These are phyloP conservation scores for Odocoileus virginianus DNA, from an alignment of 2,113 vertebrate species.

Conservation along the genomic window DNA sequence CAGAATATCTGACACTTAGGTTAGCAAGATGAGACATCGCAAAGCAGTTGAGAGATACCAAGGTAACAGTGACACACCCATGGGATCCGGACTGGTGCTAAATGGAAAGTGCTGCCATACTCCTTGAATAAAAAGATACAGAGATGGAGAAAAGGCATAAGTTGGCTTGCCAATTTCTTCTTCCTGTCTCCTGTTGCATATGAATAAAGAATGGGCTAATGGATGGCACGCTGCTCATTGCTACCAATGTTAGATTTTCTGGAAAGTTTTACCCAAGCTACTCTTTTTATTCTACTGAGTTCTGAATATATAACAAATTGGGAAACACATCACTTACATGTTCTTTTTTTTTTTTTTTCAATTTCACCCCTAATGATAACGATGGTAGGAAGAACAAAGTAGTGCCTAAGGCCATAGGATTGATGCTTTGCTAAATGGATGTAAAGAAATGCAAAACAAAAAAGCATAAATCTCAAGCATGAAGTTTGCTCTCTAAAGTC, in stretches of 20 bases:
- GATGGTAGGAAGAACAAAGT: neutral
- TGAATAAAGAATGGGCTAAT: constrained; percentile 26
- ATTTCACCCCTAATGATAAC: neutral
- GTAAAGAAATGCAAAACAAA: neutral
- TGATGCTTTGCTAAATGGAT: neutral
- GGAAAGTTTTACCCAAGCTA: constrained; percentile 25
- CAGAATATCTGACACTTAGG: neutral
- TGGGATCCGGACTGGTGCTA: neutral
- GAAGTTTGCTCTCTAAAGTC: neutral
- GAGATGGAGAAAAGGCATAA: neutral
- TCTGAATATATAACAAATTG: neutral
- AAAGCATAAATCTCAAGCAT: neutral
- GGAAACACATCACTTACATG: neutral
- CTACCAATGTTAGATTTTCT: constrained; percentile 34
- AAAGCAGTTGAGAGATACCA: neutral
- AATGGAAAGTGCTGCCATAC: constrained; percentile 4
- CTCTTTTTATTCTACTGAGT: constrained; percentile 9
- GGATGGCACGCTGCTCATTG: neutral
- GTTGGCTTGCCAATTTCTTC: constrained; percentile 35
- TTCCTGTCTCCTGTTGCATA: neutral
- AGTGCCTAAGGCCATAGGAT: neutral
- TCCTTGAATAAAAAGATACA: constrained; percentile 22
- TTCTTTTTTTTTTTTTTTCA: neutral
- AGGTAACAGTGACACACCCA: neutral
- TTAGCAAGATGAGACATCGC: constrained; percentile 14